These are phyloP conservation scores for Ochotona princeps DNA, from an alignment of 2,113 vertebrate genomes.

Conservation along the genomic window DNA sequence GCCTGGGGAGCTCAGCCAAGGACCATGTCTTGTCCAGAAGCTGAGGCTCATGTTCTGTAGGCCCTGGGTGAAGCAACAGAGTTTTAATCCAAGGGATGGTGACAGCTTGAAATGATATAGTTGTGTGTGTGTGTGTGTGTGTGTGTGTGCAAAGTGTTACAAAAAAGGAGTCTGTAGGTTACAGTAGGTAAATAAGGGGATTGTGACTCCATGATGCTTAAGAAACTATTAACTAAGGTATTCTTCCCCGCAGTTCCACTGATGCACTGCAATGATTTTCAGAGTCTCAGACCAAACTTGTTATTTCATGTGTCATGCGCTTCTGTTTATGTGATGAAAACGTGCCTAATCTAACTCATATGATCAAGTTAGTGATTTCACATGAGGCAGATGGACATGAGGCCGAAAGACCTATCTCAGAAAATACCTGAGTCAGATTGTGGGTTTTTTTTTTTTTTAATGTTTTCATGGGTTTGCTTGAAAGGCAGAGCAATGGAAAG, in stretches of 20 bases:
- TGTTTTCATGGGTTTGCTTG: too few species aligned
- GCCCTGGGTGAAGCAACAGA: neutral
- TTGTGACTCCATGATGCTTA: neutral
- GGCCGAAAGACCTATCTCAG: neutral
- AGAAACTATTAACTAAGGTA: neutral
- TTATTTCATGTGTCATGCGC: neutral
- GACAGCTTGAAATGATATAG: neutral
- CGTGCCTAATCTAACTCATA: neutral
- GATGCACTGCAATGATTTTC: neutral
- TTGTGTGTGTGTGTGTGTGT: neutral
- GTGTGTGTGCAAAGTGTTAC: neutral
- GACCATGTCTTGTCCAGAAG: neutral
- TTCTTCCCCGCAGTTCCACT: neutral
- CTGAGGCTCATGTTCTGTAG: neutral
- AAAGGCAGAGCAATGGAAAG: too few species aligned
- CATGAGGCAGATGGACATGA: neutral
- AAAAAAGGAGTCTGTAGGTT: neutral
- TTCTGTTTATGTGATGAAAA: neutral
- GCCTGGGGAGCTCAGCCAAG: neutral
- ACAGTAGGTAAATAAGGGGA: neutral
- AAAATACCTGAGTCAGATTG: neutral
- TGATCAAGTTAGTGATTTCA: constrained; percentile 9
- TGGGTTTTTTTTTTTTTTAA: too few species aligned
- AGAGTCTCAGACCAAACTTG: neutral
- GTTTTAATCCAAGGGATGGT: neutral